These are phyloP conservation scores for Drosophila tani DNA, from an alignment of 1,140 invertebrate species.

Conservation along the genomic window DNA sequence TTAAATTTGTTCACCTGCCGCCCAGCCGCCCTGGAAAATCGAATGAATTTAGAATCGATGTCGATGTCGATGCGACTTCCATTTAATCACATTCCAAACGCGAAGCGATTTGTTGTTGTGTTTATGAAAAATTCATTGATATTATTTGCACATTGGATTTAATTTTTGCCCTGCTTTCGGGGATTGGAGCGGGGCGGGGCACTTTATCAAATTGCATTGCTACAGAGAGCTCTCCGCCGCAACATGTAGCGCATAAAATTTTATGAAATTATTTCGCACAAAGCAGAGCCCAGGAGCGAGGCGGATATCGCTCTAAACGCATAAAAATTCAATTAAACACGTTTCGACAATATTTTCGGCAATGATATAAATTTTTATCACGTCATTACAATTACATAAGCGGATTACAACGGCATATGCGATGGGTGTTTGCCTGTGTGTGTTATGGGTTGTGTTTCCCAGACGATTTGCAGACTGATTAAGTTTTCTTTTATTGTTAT, in stretches of 20 bases:
- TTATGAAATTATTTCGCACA: slow-evolving; percentile 72
- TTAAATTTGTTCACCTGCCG: slow-evolving; percentile 10
- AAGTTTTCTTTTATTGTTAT: slow-evolving; percentile 77
- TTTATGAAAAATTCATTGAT: slow-evolving; percentile 63
- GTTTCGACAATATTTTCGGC: slow-evolving; percentile 78
- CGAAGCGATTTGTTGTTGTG: slow-evolving; percentile 46
- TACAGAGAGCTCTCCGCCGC: slow-evolving; percentile 1
- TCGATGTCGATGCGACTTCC: slow-evolving; percentile 12
- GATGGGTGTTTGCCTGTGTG: not conserved
- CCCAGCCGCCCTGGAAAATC: too few species aligned
- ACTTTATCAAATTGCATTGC: slow-evolving; percentile 61
- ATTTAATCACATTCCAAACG: slow-evolving; percentile 38
- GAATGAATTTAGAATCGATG: slow-evolving; percentile 8
- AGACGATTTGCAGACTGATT: slow-evolving; percentile 78
- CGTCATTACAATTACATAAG: slow-evolving; percentile 81
- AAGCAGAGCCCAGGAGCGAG: not conserved
- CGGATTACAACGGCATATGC: slow-evolving; percentile 62
- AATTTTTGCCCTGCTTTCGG: slow-evolving; percentile 36
- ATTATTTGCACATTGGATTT: slow-evolving; percentile 58
- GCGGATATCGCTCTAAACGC: slow-evolving; percentile 48
- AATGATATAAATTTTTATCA: slow-evolving; percentile 81
- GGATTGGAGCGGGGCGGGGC: not conserved
- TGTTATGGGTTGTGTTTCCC: slow-evolving; percentile 24
- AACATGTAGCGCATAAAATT: slow-evolving; percentile 66
- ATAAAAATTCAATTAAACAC: slow-evolving; percentile 84